These are phyloP conservation scores for Margarornis squamiger DNA, from an alignment of 2,797 vertebrate genomes.

Conservation along the genomic window DNA sequence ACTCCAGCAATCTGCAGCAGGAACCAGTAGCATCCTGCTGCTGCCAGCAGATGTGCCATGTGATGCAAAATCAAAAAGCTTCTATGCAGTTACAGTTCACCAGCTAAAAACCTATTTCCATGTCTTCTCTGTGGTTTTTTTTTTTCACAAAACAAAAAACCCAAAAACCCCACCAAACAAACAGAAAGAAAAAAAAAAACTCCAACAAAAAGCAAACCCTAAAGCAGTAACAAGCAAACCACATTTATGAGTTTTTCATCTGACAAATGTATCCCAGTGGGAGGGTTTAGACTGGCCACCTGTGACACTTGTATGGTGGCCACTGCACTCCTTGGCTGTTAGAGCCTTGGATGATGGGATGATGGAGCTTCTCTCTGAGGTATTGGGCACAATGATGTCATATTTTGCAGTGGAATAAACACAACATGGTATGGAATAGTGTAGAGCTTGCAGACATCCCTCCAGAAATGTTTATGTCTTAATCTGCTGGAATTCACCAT, in stretches of 20 bases:
- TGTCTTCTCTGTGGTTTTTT: not conserved
- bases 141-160: not conserved
- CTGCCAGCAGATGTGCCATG: not conserved
- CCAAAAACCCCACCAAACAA: not conserved
- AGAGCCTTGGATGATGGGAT: not conserved
- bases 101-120: not conserved
- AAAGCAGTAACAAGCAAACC: not conserved
- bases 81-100: not conserved
- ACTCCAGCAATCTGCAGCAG: not conserved
- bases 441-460: constrained; percentile 2
- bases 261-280: not conserved
- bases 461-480: constrained; percentile 19
- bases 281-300: not conserved
- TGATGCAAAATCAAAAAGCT: not conserved
- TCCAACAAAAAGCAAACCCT: not conserved
- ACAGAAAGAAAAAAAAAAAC: not conserved
- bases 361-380: not conserved
- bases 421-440: not conserved
- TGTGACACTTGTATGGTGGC: not conserved
- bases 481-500: constrained; percentile 21
- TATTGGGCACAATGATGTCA: not conserved
- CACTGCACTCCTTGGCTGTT: not conserved
- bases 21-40: not conserved
- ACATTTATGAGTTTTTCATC: not conserved
- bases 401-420: not conserved